Percentiles rank a stretch among this genome's conserved stretches.
phyloP scores from a whole-genome alignment of 2,888 invertebrate genomes.

The Lumbricus terrestris region DNA sequence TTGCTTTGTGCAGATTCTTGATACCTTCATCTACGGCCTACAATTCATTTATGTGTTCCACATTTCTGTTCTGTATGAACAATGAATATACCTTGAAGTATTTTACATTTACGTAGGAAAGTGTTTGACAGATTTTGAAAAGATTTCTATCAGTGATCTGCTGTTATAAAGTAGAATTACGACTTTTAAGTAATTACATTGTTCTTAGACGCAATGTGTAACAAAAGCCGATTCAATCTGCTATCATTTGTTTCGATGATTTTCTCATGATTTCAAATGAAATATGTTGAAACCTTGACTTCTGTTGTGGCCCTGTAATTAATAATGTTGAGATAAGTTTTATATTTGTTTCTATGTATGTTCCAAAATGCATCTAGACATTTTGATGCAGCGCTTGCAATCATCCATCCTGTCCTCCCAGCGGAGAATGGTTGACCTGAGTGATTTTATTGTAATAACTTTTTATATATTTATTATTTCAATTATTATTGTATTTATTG shows the following conservation, averaged over 20 bases:
- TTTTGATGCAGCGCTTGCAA: too few relatives aligned
- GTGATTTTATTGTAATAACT: too few relatives aligned
- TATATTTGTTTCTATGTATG: neutral
- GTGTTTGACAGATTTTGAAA: neutral
- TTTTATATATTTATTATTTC: too few relatives aligned
- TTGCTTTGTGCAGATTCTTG: neutral
- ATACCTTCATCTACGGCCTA: neutral
- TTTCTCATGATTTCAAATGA: neutral
- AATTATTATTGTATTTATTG: too few relatives aligned
- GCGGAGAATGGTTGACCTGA: too few relatives aligned
- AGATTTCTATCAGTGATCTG: neutral
- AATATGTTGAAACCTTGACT: conserved; percentile 3
- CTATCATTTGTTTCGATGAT: neutral
- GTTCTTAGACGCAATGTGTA: neutral
- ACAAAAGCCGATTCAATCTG: neutral
- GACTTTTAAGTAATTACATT: neutral
- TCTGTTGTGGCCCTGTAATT: neutral
- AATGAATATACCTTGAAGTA: neutral
- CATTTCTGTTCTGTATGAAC: neutral
- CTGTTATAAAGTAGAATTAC: neutral
- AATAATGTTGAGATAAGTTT: neutral
- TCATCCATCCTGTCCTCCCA: too few relatives aligned
- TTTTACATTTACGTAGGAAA: neutral
- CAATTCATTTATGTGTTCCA: neutral
- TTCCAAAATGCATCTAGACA: too few relatives aligned